Evolutionary conservation across 1,140 invertebrate species (phyloP).

Genomic region (Drosophila setifemur): DNA sequence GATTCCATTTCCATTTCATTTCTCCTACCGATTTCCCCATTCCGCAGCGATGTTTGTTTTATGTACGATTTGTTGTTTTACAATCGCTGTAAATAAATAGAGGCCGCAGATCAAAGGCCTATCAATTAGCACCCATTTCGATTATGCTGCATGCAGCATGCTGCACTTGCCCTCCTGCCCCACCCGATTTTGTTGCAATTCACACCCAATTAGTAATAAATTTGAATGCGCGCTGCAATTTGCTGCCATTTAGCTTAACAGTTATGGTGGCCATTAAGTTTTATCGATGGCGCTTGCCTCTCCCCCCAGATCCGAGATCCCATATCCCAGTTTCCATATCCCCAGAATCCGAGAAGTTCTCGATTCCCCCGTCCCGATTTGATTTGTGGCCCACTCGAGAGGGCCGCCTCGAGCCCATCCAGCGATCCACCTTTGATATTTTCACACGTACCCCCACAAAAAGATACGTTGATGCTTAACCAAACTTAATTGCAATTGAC

Average conservation of each 20-base stretch:
- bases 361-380: conserved; percentile 36
- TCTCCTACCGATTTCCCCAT: background rate
- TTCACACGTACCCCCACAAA: conserved; percentile 51
- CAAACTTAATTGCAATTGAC: conserved; percentile 78
- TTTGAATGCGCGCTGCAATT: conserved; percentile 65
- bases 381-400: conserved; percentile 74
- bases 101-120: conserved; percentile 70
- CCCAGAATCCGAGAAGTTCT: background rate
- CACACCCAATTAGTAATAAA: conserved; percentile 82
- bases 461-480: conserved; percentile 32
- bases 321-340: background rate
- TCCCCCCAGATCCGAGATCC: background rate
- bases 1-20: background rate
- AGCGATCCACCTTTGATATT: conserved; percentile 66
- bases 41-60: conserved; percentile 60
- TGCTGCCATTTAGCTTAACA: conserved; percentile 61
- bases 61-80: conserved; percentile 71
- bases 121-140: conserved; percentile 76
- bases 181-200: conserved; percentile 47
- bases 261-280: conserved; percentile 78
- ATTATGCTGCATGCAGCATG: conserved; percentile 73
- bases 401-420: conserved; percentile 23
- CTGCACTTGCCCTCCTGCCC: conserved; percentile 40
- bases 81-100: conserved; percentile 78
- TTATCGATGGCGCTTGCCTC: conserved; percentile 71